Base-by-base conservation (phyloP, 2,888 invertebrate genomes). In the Drosophila mimetica region DNA sequence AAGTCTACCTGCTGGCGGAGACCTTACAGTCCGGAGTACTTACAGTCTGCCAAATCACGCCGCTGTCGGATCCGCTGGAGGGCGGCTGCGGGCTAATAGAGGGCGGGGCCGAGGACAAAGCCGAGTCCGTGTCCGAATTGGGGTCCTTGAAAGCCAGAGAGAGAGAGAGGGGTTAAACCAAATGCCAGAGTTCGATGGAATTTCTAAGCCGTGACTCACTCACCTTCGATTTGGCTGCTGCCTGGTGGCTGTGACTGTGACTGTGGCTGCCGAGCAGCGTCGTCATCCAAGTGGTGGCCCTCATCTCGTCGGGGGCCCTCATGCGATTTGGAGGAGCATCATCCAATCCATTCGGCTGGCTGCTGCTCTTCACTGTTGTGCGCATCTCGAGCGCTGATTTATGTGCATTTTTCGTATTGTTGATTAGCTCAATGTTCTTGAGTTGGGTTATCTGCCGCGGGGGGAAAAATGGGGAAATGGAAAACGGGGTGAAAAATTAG, bases 21-120 rank as follows among this genome's bases (percentile, higher is more conserved):
- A 25, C 9, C 13, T n/a, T n/a, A n/a, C n/a, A 3, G 18, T 48
- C n/a, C n/a, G n/a, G n/a, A n/a, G n/a, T 46, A 70, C 78, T 76
- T 70, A 92, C 92, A 77, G 91, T 90, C 88, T 91, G 91, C 92
- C 92, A 92, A 75, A 92, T 90, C 81, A 91, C 92, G 39, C 90
- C 86, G 61, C 91, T 87, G 51, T 90, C 89, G 66, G 90, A 81
- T 47, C 91, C 91, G 61, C 88, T 89, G 18, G 90, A 86, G 11
- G 91, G 91, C 83, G 95, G 95, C 89, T 95, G 95, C 58, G 95
- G 95, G 78, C 95, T 95, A 81, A 95, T 93, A 52, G 95, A 95
- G 71, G 94, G 93, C 63, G 95, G 95, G 73, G 94, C 95, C 74
- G 95, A 95, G 71, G 95, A 95, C 75, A 95, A 92, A 65, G 95